phyloP scores from a whole-genome alignment of 2,113 vertebrate species.

The Eulacestoma nigropectus region DNA sequence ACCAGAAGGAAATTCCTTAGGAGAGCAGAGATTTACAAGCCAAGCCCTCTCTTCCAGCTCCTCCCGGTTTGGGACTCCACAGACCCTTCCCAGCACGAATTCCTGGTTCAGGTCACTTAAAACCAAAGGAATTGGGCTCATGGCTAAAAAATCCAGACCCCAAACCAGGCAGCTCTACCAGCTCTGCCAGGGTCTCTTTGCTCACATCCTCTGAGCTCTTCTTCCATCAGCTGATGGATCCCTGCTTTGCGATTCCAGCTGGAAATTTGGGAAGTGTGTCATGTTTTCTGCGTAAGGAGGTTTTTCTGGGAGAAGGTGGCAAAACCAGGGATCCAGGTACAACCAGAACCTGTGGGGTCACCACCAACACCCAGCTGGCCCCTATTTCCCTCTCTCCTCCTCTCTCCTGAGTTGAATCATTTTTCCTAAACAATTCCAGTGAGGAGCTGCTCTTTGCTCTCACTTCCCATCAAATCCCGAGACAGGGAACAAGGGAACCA shows the following conservation, averaged over 20 bases:
- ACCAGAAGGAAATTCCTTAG: rapidly evolving
- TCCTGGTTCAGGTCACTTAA: background rate
- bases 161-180: background rate
- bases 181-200: background rate
- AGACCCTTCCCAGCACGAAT: background rate
- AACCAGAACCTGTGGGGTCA: background rate
- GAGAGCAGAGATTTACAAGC: background rate
- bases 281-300: background rate
- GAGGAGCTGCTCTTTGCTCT: background rate
- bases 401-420: rapidly evolving
- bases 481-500: background rate
- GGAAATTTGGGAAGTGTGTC: background rate
- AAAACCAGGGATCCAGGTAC: background rate
- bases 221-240: background rate
- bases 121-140: background rate
- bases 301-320: rapidly evolving
- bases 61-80: background rate
- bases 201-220: background rate
- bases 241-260: background rate
- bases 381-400: background rate
- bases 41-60: background rate
- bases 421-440: background rate
- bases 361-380: background rate
- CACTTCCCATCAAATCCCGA: background rate
- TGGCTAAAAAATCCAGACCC: background rate